Evolutionary conservation across 2,797 vertebrate genomes (phyloP), one percentile per base, ranked within the genome.

Genomic region (Enteromius fasciolatus): DNA sequence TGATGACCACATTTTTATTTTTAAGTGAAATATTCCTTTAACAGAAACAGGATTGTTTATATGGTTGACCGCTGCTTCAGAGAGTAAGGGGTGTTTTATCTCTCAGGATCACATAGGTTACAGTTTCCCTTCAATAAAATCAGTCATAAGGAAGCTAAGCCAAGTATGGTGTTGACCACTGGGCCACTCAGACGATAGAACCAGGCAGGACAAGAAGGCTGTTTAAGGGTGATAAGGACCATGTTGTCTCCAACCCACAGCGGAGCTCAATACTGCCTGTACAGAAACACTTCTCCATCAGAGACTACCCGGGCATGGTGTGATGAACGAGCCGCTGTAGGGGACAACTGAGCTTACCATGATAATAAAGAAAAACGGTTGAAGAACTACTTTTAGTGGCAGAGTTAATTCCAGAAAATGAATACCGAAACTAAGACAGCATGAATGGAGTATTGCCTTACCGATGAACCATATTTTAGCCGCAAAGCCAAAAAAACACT

Each of bases 281-380:
- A 70, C 50, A 52, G 36, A 59, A 86, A 77, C 81, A 50, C 76
- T 79, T 72, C 76, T 79, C 76, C 84, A 83, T 75, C 77, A 83
- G 64, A 44, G 64, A 61, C 54, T 67, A 23, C 50, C 14, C 54
- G 25, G 41, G 80, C 70, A 61, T 46, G 54, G 50, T 69, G 59
- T 83, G 81, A 86, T 86, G 81, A 83, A 86, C 20, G 54, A 83
- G 64, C 25, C 17, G 18, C 59, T 76, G 25, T 31, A 76, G 41
- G 33, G 64, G 20, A 83, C 66, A 76, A 77, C 36, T 36, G 52
- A 69, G 15, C 64, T 77, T 48, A 59, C 50, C 39, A 50, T 70
- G 11, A 83, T 48, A 77, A 69, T 61, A 78, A 44, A 57, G 63
- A 52, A 81, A 75, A 68, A 57, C 2, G 4, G 66, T 15, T 70